These are phyloP conservation scores for Eristalinus sepulchralis DNA, from an alignment of 2,888 invertebrate genomes.

Conservation along the genomic window DNA sequence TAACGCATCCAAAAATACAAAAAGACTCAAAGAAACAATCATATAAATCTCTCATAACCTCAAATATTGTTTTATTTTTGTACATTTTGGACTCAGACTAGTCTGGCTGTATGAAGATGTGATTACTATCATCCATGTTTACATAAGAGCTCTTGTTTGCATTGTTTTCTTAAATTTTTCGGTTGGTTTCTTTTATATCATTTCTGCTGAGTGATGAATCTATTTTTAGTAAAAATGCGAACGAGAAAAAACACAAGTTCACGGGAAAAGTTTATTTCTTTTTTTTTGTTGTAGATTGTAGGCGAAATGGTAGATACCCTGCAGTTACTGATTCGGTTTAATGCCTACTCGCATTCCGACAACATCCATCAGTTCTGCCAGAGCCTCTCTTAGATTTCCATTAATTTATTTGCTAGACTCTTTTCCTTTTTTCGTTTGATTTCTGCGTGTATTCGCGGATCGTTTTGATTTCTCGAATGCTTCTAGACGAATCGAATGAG, in stretches of 20 bases:
- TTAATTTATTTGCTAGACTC: neutral
- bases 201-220: neutral
- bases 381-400: slow-evolving; percentile 24
- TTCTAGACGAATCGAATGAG: neutral
- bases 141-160: slow-evolving; percentile 22
- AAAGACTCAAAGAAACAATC: slow-evolving; percentile 31
- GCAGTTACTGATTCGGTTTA: neutral
- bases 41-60: slow-evolving; percentile 47
- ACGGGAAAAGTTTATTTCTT: neutral
- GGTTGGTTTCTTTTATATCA: slow-evolving; percentile 71
- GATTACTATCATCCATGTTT: slow-evolving; percentile 55
- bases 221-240: neutral
- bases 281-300: slow-evolving; percentile 7
- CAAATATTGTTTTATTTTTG: slow-evolving; percentile 41
- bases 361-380: slow-evolving; percentile 6
- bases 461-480: slow-evolving; percentile 42
- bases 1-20: slow-evolving; percentile 64
- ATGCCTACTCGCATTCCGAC: neutral
- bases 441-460: slow-evolving; percentile 22
- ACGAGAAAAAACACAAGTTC: neutral
- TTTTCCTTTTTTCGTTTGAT: slow-evolving; percentile 1
- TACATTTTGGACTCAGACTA: slow-evolving; percentile 73
- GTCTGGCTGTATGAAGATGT: slow-evolving; percentile 73
- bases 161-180: slow-evolving; percentile 15
- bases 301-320: neutral